These are phyloP conservation scores for Phania funesta DNA, from an alignment of 2,888 invertebrate genomes.

Conservation along the genomic window DNA sequence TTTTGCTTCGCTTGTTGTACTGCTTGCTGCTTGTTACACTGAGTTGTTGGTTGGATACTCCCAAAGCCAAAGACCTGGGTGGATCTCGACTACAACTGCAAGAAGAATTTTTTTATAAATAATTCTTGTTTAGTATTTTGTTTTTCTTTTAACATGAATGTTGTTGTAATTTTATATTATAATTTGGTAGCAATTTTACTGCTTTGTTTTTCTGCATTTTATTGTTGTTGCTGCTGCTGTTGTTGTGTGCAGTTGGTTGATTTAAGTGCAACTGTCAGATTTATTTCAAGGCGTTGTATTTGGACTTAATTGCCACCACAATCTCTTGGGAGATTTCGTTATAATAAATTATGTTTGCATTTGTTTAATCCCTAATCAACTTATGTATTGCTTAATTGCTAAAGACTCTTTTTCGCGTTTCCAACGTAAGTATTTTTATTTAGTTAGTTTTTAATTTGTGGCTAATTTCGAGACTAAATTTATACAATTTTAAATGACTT, in stretches of 20 bases:
- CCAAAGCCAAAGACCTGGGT: slow-evolving; percentile 59
- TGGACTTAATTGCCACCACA: slow-evolving; percentile 65
- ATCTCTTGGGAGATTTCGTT: slow-evolving; percentile 59
- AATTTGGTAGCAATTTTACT: slow-evolving; percentile 57
- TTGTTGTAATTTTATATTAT: slow-evolving; percentile 55
- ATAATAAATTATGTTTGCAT: slow-evolving; percentile 55
- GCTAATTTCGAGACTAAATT: slow-evolving; percentile 50
- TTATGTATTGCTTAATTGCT: slow-evolving; percentile 55
- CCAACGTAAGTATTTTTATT: not conserved
- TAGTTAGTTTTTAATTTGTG: slow-evolving; percentile 1
- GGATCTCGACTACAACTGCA: slow-evolving; percentile 45
- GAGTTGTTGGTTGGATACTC: slow-evolving; percentile 46
- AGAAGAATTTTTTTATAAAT: slow-evolving; percentile 7
- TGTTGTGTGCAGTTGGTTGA: slow-evolving; percentile 30
- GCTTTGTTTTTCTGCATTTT: not conserved
- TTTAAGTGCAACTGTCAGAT: slow-evolving; percentile 63
- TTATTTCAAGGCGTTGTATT: slow-evolving; percentile 65
- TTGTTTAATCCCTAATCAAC: slow-evolving; percentile 55
- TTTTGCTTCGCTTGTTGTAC: too few species aligned
- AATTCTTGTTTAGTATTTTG: slow-evolving; percentile 30
- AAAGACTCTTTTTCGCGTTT: slow-evolving; percentile 17
- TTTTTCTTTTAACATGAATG: slow-evolving; percentile 14
- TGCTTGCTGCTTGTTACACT: slow-evolving; percentile 7
- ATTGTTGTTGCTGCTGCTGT: slow-evolving; percentile 11
- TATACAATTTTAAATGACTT: slow-evolving; percentile 31